Conservation (phyloP, 2,888 invertebrate species). For the Belgica antarctica region DNA sequence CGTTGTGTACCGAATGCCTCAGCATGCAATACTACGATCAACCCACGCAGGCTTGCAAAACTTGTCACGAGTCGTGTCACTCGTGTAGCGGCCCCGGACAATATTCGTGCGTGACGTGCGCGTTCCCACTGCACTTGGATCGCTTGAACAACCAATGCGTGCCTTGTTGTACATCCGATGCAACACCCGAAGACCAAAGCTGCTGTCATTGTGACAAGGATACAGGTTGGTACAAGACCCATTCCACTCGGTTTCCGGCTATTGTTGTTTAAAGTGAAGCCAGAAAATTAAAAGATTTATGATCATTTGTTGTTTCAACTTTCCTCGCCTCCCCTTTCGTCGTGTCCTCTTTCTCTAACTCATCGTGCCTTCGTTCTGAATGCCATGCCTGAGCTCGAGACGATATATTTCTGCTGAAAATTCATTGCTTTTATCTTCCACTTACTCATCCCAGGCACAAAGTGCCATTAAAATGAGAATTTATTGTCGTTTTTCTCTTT, state of each 20-base stretch:
- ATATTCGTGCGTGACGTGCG: conserved; percentile 67
- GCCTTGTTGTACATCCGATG: conserved; percentile 65
- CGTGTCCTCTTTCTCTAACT: background rate
- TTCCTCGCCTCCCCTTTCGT: background rate
- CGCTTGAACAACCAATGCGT: conserved; percentile 74
- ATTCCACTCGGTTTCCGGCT: background rate
- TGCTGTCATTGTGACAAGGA: conserved; percentile 71
- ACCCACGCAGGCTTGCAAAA: conserved; percentile 65
- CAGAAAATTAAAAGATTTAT: conserved; percentile 43
- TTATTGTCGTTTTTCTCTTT: conserved; percentile 44
- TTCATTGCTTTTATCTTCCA: conserved; percentile 43
- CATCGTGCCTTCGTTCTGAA: background rate
- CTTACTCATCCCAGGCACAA: conserved; percentile 33
- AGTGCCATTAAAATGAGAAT: conserved; percentile 43
- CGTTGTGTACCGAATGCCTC: conserved; percentile 73
- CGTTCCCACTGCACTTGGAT: conserved; percentile 65
- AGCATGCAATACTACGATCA: conserved; percentile 72
- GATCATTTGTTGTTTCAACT: conserved; percentile 38
- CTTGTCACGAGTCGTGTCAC: conserved; percentile 65
- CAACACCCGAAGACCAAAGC: conserved; percentile 56
- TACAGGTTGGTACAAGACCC: conserved; percentile 58
- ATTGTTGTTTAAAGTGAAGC: conserved; percentile 19
- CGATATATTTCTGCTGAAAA: conserved; percentile 25
- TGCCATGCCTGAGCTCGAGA: background rate
- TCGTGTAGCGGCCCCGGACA: conserved; percentile 69